A percentile compares a stretch with the other conserved stretches of the same genome.
These are phyloP conservation scores for Ptychadena robeensis DNA, from an alignment of 2,797 vertebrate genomes.

Conservation along the genomic window DNA sequence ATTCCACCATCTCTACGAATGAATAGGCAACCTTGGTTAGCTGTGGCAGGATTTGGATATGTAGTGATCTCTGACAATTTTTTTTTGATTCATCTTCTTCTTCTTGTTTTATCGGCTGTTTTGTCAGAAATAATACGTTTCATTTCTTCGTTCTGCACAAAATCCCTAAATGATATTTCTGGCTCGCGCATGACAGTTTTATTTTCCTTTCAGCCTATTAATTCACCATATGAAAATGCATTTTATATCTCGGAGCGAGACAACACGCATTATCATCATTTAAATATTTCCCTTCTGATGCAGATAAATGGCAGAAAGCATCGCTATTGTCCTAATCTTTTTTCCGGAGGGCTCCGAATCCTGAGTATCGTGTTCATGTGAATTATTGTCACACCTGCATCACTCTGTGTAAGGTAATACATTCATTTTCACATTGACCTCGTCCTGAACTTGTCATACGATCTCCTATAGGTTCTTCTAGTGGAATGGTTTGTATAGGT, in stretches of 20 bases:
- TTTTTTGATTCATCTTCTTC: slow-evolving; percentile 1
- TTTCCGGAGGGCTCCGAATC: slow-evolving; percentile 1
- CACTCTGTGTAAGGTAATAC: neutral
- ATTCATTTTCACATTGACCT: slow-evolving; percentile 32
- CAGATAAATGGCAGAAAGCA: slow-evolving; percentile 39
- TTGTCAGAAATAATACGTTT: slow-evolving; percentile 30
- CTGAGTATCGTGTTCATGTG: slow-evolving; percentile 29
- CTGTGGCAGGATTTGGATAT: neutral
- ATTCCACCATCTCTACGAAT: too few relatives aligned
- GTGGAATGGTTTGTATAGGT: neutral
- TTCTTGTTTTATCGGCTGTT: slow-evolving; percentile 3
- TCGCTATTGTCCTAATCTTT: slow-evolving; percentile 21
- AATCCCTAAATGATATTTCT: slow-evolving; percentile 24
- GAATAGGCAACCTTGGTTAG: too few relatives aligned
- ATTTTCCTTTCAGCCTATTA: slow-evolving; percentile 23
- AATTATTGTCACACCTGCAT: slow-evolving; percentile 50
- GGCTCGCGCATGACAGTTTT: slow-evolving; percentile 14
- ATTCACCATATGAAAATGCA: slow-evolving; percentile 23
- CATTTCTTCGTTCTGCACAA: slow-evolving; percentile 12
- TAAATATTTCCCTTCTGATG: slow-evolving; percentile 28
- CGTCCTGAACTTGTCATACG: slow-evolving; percentile 24
- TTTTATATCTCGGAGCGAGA: slow-evolving; percentile 4
- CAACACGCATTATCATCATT: slow-evolving; percentile 30
- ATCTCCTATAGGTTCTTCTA: neutral
- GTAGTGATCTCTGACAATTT: neutral